A percentile compares a stretch with the other conserved stretches of the same genome.
Conservation (phyloP, 2,113 vertebrate genomes). For the Ginglymostoma cirratum region DNA sequence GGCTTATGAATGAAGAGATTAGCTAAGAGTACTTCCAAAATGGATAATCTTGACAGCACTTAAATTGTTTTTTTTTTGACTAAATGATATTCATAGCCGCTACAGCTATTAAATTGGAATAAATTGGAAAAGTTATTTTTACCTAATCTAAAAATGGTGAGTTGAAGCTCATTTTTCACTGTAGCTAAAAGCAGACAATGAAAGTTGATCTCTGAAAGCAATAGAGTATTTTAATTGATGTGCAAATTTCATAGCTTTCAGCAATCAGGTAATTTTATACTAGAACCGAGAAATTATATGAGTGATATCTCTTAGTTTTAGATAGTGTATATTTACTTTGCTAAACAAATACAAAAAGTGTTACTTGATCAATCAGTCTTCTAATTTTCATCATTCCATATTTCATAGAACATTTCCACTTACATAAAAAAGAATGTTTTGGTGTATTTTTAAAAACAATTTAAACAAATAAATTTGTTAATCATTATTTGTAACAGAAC, state of each 20-base stretch:
- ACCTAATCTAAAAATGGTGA: conserved; percentile 40
- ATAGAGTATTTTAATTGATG: conserved; percentile 10
- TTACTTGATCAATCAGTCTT: neutral
- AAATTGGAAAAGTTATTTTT: conserved; percentile 20
- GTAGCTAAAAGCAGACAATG: conserved; percentile 38
- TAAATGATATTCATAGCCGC: conserved; percentile 41
- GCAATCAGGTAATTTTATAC: neutral
- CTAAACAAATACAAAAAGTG: neutral
- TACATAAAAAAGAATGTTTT: neutral
- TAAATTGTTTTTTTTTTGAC: conserved; percentile 35
- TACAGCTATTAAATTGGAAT: conserved; percentile 44
- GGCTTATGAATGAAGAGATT: neutral
- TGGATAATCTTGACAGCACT: conserved; percentile 38
- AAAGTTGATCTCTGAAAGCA: neutral
- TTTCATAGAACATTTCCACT: neutral
- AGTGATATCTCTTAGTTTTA: neutral
- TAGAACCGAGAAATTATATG: neutral
- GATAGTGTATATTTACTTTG: neutral
- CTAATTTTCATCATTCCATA: neutral
- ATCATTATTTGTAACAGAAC: neutral
- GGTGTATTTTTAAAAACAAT: neutral
- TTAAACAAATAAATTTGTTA: neutral
- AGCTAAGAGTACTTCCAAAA: conserved; percentile 38
- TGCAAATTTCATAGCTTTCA: conserved; percentile 16
- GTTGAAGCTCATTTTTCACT: conserved; percentile 42